Evolutionary conservation across 2,113 vertebrate species (phyloP).

Genomic region (Thamnophis sirtalis): DNA sequence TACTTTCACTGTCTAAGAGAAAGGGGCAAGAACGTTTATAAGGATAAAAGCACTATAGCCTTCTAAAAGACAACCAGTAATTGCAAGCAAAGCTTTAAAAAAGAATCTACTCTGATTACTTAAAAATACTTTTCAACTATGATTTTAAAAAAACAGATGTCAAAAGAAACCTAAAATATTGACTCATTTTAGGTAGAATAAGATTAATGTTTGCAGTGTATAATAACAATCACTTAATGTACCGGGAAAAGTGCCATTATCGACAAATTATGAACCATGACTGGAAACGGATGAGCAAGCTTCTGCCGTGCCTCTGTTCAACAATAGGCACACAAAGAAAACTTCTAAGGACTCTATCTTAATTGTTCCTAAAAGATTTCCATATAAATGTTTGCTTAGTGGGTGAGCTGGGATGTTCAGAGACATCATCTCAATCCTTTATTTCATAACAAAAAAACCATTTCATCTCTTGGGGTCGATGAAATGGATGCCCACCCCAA

Average conservation of each 20-base stretch:
- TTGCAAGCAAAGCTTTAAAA: not conserved
- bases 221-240: conserved; percentile 7
- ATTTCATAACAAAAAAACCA: not conserved
- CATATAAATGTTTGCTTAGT: not conserved
- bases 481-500: not conserved
- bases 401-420: not conserved
- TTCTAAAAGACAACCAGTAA: not conserved
- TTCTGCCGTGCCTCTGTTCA: not conserved
- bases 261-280: conserved; percentile 27
- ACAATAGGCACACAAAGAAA: conserved; percentile 2
- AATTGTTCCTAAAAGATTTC: conserved; percentile 18
- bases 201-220: not conserved
- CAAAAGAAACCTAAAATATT: not conserved
- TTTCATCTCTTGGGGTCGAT: not conserved
- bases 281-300: not conserved
- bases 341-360: rapidly evolving
- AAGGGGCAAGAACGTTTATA: not conserved
- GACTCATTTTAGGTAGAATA: not conserved
- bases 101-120: not conserved
- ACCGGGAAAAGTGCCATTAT: conserved; percentile 30
- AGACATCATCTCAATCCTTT: not conserved
- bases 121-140: not conserved
- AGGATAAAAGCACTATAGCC: not conserved
- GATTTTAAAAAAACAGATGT: not conserved
- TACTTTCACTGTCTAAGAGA: not conserved